Percentiles rank a stretch among this genome's conserved stretches.
Evolutionary conservation across 1,140 invertebrate species (phyloP).

Genomic region (Cydia strobilella): DNA sequence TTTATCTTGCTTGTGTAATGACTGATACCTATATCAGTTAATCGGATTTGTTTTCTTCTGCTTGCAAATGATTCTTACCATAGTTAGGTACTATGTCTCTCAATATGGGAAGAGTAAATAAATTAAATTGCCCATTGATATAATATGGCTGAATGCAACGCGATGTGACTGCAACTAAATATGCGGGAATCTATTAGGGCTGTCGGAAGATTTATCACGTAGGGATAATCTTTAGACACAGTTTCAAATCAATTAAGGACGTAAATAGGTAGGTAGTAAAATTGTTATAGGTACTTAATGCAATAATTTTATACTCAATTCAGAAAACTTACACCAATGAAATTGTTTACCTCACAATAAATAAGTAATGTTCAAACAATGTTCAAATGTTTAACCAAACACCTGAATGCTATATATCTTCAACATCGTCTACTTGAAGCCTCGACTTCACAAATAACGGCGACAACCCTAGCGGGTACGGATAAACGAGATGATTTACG

Average conservation of each 20-base stretch:
- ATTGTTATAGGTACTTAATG: too few relatives aligned
- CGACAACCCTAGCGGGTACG: slow-evolving; percentile 40
- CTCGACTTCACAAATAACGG: slow-evolving; percentile 20
- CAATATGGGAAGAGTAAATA: background rate
- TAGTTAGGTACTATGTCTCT: background rate
- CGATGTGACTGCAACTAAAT: background rate
- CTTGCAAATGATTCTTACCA: slow-evolving; percentile 1
- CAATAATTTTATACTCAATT: too few relatives aligned
- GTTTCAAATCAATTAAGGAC: too few relatives aligned
- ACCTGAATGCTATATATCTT: background rate
- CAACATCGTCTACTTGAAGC: background rate
- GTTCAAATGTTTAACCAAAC: too few relatives aligned
- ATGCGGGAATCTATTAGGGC: slow-evolving; percentile 22
- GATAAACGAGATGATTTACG: slow-evolving; percentile 61
- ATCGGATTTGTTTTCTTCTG: background rate
- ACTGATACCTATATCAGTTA: background rate
- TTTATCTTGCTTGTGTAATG: too few relatives aligned
- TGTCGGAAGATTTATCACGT: background rate
- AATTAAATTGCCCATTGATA: slow-evolving; percentile 31
- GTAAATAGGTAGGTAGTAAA: too few relatives aligned
- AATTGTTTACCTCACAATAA: too few relatives aligned
- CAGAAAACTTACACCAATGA: too few relatives aligned
- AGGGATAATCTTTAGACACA: too few relatives aligned
- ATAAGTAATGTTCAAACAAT: too few relatives aligned
- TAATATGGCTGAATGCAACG: slow-evolving; percentile 12